Base-by-base conservation (phyloP, 2,797 vertebrate species). In the Echiichthys vipera region DNA sequence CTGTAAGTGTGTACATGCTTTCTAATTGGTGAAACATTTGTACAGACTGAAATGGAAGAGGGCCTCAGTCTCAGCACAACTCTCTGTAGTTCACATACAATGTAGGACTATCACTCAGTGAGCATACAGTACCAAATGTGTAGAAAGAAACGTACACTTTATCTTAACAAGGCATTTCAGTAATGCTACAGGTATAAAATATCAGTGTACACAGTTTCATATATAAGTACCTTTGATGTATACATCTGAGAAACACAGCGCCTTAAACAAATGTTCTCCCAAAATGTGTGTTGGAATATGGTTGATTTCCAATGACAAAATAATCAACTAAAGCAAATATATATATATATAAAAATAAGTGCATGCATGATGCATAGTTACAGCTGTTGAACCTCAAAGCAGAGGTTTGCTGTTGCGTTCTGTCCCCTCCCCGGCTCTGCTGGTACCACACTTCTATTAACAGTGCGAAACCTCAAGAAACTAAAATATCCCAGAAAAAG, bases 301-400 rank as follows among this genome's bases (percentile, higher is more conserved):
- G 49, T 64, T 63, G 55, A 55, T 43, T n/a, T 71, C 45, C 22
- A 45, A 65, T 36, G 32, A 67, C 30, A 61, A 22, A 57, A 34
- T 34, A 2, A 58, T 29, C 12, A 76, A 72, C 32, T 59, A 46
- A 77, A 69, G 76, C 13, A 67, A 43, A 50, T 50, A 57, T 71
- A 54, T 65, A 45, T 37, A 27, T 51, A 65, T 37, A 63, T 34
- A 63, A 55, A 82, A 84, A 80, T 91, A 93, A 91, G 89, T 92
- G 90, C 90, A 81, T 85, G 71, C 71, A 79, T 56, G 66, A 78
- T 76, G 81, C 20, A 54, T 69, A 58, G 64, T 49, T 64, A 64
- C 72, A 79, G 79, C 81, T 59, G 47, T 61, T 54, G 59, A 47
- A 43, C 27, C 37, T 42, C 13, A 27, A 22, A 62, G 68, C 55